Conservation (phyloP, 2,113 vertebrate genomes). For the Synchiropus splendidus region DNA sequence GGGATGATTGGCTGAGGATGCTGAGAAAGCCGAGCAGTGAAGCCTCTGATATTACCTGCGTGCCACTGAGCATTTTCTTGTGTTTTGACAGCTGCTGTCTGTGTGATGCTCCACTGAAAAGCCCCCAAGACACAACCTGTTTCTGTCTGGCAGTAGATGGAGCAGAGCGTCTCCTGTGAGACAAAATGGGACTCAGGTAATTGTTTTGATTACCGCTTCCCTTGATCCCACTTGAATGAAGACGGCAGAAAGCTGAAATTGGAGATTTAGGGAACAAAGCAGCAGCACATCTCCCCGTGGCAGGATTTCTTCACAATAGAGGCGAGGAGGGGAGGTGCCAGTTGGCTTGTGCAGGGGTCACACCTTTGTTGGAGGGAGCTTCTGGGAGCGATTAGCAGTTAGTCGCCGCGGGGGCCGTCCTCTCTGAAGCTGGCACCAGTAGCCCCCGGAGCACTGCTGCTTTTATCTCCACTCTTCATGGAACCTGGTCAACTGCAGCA, state of each 20-base stretch:
- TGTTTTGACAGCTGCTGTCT: conserved; percentile 48
- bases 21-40: conserved; percentile 24
- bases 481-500: conserved; percentile 36
- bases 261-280: conserved; percentile 23
- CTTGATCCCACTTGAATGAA: conserved; percentile 23
- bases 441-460: conserved; percentile 25
- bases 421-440: conserved; percentile 24
- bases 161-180: conserved; percentile 29
- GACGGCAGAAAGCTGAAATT: conserved; percentile 21
- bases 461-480: conserved; percentile 41
- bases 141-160: conserved; percentile 34
- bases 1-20: conserved; percentile 15
- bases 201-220: conserved; percentile 48
- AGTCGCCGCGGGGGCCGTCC: conserved; percentile 30
- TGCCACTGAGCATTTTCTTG: conserved; percentile 15
- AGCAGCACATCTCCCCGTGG: conserved; percentile 30
- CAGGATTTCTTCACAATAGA: conserved; percentile 27
- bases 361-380: conserved; percentile 50
- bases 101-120: conserved; percentile 39
- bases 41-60: conserved; percentile 15
- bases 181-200: conserved; percentile 33
- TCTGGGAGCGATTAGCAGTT: conserved; percentile 47
- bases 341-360: conserved; percentile 1
- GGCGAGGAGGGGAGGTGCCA: conserved; percentile 33
- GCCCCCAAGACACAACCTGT: conserved; percentile 36